Conservation (phyloP, 2,888 invertebrate genomes). For the Oscheius sp. region DNA sequence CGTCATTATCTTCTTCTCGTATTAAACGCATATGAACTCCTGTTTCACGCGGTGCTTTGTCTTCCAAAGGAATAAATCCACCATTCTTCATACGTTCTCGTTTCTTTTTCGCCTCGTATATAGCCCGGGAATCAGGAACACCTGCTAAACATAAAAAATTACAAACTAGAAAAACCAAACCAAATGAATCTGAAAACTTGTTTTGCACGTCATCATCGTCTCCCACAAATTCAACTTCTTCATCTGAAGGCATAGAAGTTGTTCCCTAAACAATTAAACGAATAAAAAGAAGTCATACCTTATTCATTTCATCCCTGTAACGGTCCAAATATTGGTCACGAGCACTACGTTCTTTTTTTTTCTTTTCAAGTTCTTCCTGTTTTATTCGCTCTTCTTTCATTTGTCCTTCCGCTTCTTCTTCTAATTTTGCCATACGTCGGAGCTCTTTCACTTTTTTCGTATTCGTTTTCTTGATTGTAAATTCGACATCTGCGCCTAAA, state of each 20-base stretch:
- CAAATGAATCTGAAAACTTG: slow-evolving; percentile 33
- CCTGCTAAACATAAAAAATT: slow-evolving; percentile 30
- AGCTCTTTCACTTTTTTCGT: slow-evolving; percentile 54
- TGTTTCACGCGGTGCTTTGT: slow-evolving; percentile 50
- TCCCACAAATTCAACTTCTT: slow-evolving; percentile 38
- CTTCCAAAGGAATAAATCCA: slow-evolving; percentile 75
- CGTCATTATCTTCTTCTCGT: slow-evolving; percentile 58
- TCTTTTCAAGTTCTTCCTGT: slow-evolving; percentile 36
- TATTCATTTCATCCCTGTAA: slow-evolving; percentile 28
- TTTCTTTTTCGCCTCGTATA: slow-evolving; percentile 93
- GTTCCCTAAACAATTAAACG: background rate
- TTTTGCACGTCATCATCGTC: slow-evolving; percentile 14
- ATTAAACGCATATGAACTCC: slow-evolving; percentile 65
- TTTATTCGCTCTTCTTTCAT: slow-evolving; percentile 34
- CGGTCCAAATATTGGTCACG: slow-evolving; percentile 45
- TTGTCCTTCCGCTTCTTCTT: slow-evolving; percentile 41
- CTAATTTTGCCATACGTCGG: slow-evolving; percentile 48
- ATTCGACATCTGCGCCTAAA: slow-evolving; percentile 36
- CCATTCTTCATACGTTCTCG: slow-evolving; percentile 89
- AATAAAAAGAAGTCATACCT: background rate
- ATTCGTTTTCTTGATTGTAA: slow-evolving; percentile 59
- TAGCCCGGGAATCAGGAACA: slow-evolving; percentile 96
- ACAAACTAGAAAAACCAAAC: slow-evolving; percentile 12
- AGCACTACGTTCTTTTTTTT: slow-evolving; percentile 14
- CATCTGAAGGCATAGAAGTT: slow-evolving; percentile 12